These are phyloP conservation scores for Oreohelix idahoensis DNA, from an alignment of 1,140 invertebrate species.

Conservation along the genomic window DNA sequence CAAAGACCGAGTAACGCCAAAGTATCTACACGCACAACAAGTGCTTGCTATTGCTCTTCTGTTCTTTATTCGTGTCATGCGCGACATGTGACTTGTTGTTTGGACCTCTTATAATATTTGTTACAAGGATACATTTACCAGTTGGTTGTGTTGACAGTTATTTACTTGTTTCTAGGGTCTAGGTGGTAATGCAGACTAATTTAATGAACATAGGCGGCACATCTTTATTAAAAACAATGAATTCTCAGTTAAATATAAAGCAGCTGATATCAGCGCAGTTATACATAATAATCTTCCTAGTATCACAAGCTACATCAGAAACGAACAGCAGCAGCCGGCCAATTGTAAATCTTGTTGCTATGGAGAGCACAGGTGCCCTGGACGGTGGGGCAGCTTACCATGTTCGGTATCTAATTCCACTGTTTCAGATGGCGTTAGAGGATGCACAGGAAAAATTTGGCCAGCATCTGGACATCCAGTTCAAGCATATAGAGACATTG, in stretches of 20 bases:
- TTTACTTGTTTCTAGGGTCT: no score
- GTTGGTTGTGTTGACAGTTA: no score
- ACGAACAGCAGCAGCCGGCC: background rate
- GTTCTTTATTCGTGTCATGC: no score
- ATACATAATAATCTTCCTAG: background rate
- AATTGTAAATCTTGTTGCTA: constrained; percentile 8
- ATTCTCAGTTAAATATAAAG: background rate
- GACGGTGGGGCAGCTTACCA: background rate
- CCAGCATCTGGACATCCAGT: background rate
- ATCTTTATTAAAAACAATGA: background rate
- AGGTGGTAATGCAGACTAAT: no score
- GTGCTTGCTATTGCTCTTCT: no score
- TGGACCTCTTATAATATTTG: no score
- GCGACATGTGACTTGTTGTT: no score
- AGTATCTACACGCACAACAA: no score
- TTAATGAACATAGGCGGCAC: background rate
- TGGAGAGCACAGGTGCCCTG: constrained; percentile 7
- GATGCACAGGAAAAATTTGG: constrained; percentile 16
- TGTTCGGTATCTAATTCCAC: background rate
- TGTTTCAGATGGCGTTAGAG: constrained; percentile 16
- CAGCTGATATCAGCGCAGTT: background rate
- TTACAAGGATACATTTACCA: no score
- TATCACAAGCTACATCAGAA: background rate
- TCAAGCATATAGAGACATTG: constrained; percentile 1
- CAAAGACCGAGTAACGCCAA: no score